These are phyloP conservation scores for Linurgus olivaceus DNA, from an alignment of 2,797 vertebrate species.

Conservation along the genomic window DNA sequence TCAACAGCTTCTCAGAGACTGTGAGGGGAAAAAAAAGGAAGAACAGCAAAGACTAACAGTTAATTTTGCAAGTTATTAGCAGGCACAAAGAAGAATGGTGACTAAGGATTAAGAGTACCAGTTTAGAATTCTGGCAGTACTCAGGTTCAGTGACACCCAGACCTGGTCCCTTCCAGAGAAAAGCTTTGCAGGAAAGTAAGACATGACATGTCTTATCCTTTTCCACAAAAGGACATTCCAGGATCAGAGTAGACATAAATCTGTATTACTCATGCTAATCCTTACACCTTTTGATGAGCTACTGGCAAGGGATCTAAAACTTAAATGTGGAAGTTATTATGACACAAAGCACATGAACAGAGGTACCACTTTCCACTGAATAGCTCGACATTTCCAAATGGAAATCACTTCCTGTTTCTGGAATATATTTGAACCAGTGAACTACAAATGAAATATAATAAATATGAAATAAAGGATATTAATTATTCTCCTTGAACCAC, in stretches of 20 bases:
- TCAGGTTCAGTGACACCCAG: background rate
- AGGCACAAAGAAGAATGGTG: background rate
- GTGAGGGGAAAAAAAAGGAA: fast-evolving
- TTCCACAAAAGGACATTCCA: background rate
- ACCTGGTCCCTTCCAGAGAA: background rate
- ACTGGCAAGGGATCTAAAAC: background rate
- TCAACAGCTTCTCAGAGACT: background rate
- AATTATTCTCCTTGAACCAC: background rate
- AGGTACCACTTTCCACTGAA: background rate
- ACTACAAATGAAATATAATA: background rate
- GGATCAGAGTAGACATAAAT: background rate
- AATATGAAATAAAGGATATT: background rate
- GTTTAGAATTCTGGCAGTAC: background rate
- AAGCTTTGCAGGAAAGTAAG: background rate
- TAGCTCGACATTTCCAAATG: background rate
- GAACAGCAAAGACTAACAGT: background rate
- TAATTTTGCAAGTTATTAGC: background rate
- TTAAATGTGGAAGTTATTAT: background rate
- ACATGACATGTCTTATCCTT: background rate
- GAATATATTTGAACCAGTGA: background rate
- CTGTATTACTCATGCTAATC: background rate
- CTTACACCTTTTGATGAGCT: background rate
- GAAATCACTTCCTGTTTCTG: background rate
- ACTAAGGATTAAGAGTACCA: background rate
- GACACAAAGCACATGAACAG: background rate